Conservation (phyloP, 2,888 invertebrate genomes). For the Girardia tigrina region DNA sequence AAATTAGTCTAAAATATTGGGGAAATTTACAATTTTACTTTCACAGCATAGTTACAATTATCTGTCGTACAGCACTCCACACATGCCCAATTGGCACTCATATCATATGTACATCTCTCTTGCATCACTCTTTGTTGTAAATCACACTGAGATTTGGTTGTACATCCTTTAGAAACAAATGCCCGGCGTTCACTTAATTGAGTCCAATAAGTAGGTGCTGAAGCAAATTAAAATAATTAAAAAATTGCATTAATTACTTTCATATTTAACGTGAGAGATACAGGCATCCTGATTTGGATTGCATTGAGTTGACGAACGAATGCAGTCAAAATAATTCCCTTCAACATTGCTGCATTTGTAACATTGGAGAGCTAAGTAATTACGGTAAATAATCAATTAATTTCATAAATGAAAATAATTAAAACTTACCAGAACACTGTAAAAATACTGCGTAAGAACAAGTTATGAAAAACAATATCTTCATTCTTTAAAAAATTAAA, state of each 20-base stretch:
- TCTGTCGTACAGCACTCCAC: background rate
- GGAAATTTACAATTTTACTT: no score
- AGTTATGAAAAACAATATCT: no score
- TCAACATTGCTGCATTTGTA: slow-evolving; percentile 32
- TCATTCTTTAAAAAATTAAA: no score
- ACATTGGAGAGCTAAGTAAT: slow-evolving; percentile 28
- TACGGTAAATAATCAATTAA: no score
- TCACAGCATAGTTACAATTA: slow-evolving; percentile 25
- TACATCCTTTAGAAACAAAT: slow-evolving; percentile 26
- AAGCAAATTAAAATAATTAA: background rate
- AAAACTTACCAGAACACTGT: no score
- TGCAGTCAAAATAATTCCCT: slow-evolving; percentile 32
- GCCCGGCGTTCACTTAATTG: background rate
- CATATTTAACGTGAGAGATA: slow-evolving; percentile 29
- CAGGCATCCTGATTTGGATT: slow-evolving; percentile 30
- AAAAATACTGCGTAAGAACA: no score
- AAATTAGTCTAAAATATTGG: no score
- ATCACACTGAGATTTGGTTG: slow-evolving; percentile 24
- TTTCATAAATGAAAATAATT: no score
- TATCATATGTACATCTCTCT: slow-evolving; percentile 10
- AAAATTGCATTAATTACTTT: background rate
- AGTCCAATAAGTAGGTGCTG: slow-evolving; percentile 29
- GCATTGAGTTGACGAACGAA: slow-evolving; percentile 25
- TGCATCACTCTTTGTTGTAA: background rate
- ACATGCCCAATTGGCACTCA: slow-evolving; percentile 2